Evolutionary conservation across 2,888 invertebrate species (phyloP), one percentile per base, ranked within the genome.

Genomic region (Gonocerus acuteangulatus): DNA sequence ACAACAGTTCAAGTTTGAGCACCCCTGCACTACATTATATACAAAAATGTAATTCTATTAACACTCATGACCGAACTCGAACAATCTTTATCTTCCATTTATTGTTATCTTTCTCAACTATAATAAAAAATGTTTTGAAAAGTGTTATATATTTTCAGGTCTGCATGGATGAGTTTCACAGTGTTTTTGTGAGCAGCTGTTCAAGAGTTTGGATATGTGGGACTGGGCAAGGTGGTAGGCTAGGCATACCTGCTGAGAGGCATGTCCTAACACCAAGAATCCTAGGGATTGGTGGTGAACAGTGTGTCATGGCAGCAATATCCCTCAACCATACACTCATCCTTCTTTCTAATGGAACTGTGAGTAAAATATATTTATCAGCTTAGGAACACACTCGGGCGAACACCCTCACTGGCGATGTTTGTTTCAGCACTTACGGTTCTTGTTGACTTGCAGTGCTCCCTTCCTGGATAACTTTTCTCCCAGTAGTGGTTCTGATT

Each of bases 111-210:
- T n/a, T n/a, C n/a, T n/a, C n/a, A n/a, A n/a, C n/a, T n/a, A n/a
- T n/a, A n/a, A n/a, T n/a, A n/a, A n/a, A n/a, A n/a, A n/a, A n/a
- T n/a, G n/a, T n/a, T n/a, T n/a, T n/a, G n/a, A n/a, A n/a, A n/a
- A n/a, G n/a, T n/a, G n/a, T n/a, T n/a, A n/a, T n/a, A n/a, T n/a
- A n/a, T n/a, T n/a, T n/a, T n/a, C 73, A 85, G 84, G 81, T 87
- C n/a, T 80, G 79, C 66, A 78, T 89, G 66, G 82, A 83, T 68
- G 86, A 86, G 73, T 89, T 86, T 74, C 90, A 90, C 74, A 83
- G 84, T 67, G 76, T 87, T 13, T 86, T 87, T 76, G 71, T 88
- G 23, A 75, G 78, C 0, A 72, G 71, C 1, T 76, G 75, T 60
- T 80, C 81, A 0, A 74, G 76, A 54, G 83, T 85, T 1, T 91